Evolutionary conservation across 2,113 vertebrate genomes (phyloP), one percentile per base, ranked within the genome.

Genomic region (Nesogale talazaci): DNA sequence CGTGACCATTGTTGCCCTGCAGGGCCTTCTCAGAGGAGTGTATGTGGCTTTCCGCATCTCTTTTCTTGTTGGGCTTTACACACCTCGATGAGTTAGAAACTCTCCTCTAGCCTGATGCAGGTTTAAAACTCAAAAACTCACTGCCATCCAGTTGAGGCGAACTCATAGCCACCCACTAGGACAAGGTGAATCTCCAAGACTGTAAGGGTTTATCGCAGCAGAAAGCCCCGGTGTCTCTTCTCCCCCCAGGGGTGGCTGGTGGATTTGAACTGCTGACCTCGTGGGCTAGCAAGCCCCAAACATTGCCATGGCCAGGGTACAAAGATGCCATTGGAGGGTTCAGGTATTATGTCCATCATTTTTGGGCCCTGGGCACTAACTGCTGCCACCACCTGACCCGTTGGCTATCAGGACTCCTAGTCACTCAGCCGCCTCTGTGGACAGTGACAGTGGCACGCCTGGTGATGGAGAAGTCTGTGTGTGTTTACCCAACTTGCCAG

Each of bases 401-500:
- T 14, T 65, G 80, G 67, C n/a, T 91, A 63, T 67, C 77, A 17
- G 0, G 46, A 29, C 46, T 31, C 52, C 17, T 27, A 4, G 17
- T 57, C 38, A 65, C 86, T 67, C 76, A 72, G 72, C 12, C 29
- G 42, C 0, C 20, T 78, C 25, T 79, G 63, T 67, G 78, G 52
- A 88, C 40, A 80, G 36, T 90, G 72, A 61, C 17, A 22, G 11
- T 42, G 34, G 36, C 79, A 20, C 34, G 52, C 29, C 67, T 36
- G 52, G 67, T 69, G 36, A n/a, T 74, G 31, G 23, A 65, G 83
- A 85, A 67, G n/a, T 80, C 74, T 94, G 23, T 92, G 27, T 31
- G 20, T 92, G 74, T 90, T 95, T 91, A 82, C 59, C 56, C n/a
- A 92, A 34, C 67, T 86, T 89, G 69, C 46, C 29, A 61, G 63